Conservation (phyloP, 1,140 invertebrate genomes). For the Frieseomelitta varia region DNA sequence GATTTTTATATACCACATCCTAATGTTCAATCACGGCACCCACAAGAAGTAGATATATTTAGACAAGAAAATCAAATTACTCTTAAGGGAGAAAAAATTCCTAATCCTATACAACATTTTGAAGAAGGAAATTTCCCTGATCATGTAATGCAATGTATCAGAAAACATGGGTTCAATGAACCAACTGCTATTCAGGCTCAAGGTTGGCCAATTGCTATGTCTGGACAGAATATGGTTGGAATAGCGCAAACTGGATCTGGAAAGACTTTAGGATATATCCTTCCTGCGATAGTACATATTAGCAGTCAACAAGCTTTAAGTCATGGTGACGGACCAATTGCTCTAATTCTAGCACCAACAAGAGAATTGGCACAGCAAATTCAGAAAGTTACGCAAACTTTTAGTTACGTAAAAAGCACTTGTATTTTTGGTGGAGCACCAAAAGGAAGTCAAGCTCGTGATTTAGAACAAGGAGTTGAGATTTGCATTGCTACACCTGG, state of each 20-base stretch:
- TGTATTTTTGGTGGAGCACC: constrained; percentile 98
- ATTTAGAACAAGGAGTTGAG: constrained; percentile 93
- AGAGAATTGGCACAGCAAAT: constrained; percentile 98
- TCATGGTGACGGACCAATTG: constrained; percentile 94
- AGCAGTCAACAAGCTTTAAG: constrained; percentile 93
- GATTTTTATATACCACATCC: constrained; percentile 95
- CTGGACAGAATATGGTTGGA: constrained; percentile 95
- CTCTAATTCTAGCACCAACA: constrained; percentile 95
- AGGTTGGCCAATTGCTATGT: constrained; percentile 96
- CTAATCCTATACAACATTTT: constrained; percentile 91
- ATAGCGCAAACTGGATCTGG: constrained; percentile 97
- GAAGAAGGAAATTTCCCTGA: constrained; percentile 92
- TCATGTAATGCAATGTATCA: constrained; percentile 85
- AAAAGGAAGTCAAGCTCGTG: constrained; percentile 91
- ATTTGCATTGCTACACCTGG: constrained; percentile 98
- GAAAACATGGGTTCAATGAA: constrained; percentile 91
- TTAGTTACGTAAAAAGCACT: constrained; percentile 94
- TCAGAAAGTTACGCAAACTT: constrained; percentile 95
- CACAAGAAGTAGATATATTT: constrained; percentile 90
- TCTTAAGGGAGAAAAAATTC: constrained; percentile 88
- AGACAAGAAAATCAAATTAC: constrained; percentile 91
- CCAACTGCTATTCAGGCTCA: constrained; percentile 96
- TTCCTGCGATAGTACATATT: constrained; percentile 96
- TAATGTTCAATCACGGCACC: constrained; percentile 86
- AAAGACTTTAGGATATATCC: constrained; percentile 93